Conservation (phyloP, 2,113 vertebrate genomes). For the Perccottus glenii region DNA sequence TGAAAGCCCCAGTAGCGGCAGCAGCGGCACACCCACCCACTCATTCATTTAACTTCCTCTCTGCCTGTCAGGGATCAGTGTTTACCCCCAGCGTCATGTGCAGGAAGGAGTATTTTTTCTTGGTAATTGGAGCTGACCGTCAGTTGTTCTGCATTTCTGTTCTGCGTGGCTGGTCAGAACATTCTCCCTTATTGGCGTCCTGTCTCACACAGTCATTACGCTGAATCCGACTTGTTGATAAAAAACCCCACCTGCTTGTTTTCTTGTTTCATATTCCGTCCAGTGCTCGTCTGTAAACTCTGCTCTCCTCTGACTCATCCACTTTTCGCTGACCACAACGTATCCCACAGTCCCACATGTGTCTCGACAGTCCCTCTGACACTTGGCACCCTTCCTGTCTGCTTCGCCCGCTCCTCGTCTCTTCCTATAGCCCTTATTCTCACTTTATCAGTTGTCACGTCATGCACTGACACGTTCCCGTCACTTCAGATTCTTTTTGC, state of each 20-base stretch:
- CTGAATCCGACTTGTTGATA: not conserved
- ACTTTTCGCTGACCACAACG: constrained; percentile 35
- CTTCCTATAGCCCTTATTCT: not conserved
- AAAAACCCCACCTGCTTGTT: not conserved
- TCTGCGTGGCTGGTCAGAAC: not conserved
- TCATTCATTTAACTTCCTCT: not conserved
- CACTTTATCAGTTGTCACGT: constrained; percentile 18
- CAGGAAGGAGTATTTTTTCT: constrained; percentile 41
- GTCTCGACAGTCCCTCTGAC: constrained; percentile 28
- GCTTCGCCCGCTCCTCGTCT: not conserved
- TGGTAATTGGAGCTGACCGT: constrained; percentile 61
- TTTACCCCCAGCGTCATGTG: constrained; percentile 49
- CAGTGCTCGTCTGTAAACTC: not conserved
- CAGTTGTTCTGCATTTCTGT: constrained; percentile 45
- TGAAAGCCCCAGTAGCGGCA: constrained; percentile 20
- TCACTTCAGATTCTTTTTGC: not conserved
- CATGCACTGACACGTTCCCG: constrained; percentile 1
- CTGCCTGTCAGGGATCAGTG: constrained; percentile 50
- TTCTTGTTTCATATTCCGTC: not conserved
- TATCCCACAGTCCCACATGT: constrained; percentile 33
- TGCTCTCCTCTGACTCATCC: constrained; percentile 42
- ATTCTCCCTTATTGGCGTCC: not conserved
- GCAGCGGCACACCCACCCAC: not conserved
- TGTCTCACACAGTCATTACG: not conserved
- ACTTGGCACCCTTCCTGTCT: constrained; percentile 14